Conservation (phyloP, 2,113 vertebrate species). For the Notarius quadriscutis region DNA sequence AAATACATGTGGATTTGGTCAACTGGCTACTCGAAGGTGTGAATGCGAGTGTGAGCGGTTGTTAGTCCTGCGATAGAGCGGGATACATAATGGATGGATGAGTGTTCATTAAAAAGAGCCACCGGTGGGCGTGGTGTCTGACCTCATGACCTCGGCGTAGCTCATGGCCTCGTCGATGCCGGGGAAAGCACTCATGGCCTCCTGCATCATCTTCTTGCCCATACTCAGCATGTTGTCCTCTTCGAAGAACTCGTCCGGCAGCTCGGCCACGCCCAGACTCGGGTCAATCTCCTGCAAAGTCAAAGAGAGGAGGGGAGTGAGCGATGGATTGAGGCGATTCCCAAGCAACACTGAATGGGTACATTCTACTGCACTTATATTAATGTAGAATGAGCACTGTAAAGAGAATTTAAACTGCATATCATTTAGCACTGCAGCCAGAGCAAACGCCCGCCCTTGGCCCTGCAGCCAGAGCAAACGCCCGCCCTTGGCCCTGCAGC, state of each 20-base stretch:
- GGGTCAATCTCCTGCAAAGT: conserved; percentile 88
- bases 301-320: neutral
- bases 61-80: too few relatives aligned
- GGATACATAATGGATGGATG: too few relatives aligned
- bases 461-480: too few relatives aligned
- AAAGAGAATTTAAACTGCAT: neutral
- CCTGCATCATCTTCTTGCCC: conserved; percentile 99
- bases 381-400: neutral
- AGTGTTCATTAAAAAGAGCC: too few relatives aligned
- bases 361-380: neutral
- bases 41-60: too few relatives aligned
- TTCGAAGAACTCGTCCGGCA: conserved; percentile 94
- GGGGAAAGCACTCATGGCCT: conserved; percentile 94
- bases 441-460: too few relatives aligned
- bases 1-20: too few relatives aligned
- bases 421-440: too few relatives aligned
- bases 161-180: conserved; percentile 96
- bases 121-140: conserved; percentile 37
- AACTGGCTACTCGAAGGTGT: too few relatives aligned
- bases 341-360: too few relatives aligned
- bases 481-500: too few relatives aligned
- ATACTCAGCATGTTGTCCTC: conserved; percentile 96
- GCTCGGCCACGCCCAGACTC: conserved; percentile 89
- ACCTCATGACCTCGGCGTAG: conserved; percentile 97
- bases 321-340: neutral